Percentiles rank a stretch among this genome's conserved stretches.
Conservation (phyloP, 2,888 invertebrate genomes). For the Orgyia antiqua region DNA sequence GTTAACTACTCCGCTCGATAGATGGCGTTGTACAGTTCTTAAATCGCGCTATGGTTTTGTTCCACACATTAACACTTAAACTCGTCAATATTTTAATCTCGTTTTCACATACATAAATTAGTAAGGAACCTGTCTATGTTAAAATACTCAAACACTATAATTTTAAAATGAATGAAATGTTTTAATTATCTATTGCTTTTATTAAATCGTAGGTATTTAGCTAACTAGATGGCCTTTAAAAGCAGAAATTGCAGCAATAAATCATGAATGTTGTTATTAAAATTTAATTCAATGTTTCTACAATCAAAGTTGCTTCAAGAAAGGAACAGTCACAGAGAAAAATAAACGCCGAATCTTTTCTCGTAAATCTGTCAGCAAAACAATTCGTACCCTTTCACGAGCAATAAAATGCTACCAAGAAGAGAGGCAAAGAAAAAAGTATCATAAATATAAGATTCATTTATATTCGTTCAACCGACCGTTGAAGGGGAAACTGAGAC, state of each 20-base stretch:
- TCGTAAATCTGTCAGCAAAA: conserved; percentile 77
- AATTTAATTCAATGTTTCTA: conserved; percentile 36
- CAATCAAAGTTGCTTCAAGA: conserved; percentile 46
- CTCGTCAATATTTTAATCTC: no score
- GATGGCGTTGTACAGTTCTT: no score
- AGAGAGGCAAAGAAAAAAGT: conserved; percentile 67
- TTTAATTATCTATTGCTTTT: no score
- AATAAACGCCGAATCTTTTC: conserved; percentile 72
- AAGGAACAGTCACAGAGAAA: conserved; percentile 59
- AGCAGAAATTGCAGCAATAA: conserved; percentile 24
- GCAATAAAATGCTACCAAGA: conserved; percentile 74
- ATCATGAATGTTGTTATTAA: conserved; percentile 38
- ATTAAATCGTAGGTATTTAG: no score
- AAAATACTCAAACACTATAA: no score
- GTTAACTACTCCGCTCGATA: no score
- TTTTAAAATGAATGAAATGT: no score
- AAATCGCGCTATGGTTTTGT: no score
- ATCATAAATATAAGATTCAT: conserved; percentile 78
- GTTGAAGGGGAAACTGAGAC: conserved; percentile 53
- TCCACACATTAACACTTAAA: no score
- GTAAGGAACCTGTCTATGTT: no score
- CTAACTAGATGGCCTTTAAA: no score
- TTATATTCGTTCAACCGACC: conserved; percentile 72
- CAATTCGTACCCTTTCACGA: conserved; percentile 77
- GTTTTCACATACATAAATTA: no score